Percentiles rank a stretch among this genome's conserved stretches.
These are phyloP conservation scores for Percina caprodes DNA, from an alignment of 2,113 vertebrate genomes.

Conservation along the genomic window DNA sequence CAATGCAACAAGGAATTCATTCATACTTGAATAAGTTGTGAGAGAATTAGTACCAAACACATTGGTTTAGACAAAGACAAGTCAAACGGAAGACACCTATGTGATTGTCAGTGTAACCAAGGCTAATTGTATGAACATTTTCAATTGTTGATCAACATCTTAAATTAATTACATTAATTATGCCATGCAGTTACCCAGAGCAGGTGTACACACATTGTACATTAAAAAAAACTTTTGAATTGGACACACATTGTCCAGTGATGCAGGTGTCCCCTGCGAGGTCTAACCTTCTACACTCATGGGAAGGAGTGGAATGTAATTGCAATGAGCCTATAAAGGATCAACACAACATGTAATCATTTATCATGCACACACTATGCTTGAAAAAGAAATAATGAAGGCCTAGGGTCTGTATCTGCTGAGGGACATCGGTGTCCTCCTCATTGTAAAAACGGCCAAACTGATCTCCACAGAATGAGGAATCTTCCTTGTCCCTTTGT, in stretches of 20 bases:
- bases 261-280: background rate
- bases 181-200: background rate
- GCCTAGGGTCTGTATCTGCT: slow-evolving; percentile 2
- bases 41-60: background rate
- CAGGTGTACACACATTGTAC: background rate
- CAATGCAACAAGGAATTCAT: background rate
- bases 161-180: background rate
- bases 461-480: slow-evolving; percentile 8
- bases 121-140: background rate
- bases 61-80: background rate
- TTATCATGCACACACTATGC: slow-evolving; percentile 7
- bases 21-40: too few relatives aligned
- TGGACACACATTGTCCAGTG: background rate
- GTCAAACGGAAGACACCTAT: background rate
- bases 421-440: background rate
- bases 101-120: background rate
- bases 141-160: background rate
- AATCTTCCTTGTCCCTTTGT: slow-evolving; percentile 27
- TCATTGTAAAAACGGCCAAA: slow-evolving; percentile 18
- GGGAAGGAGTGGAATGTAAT: background rate
- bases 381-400: slow-evolving; percentile 29
- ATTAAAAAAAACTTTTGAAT: background rate
- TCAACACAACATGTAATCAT: slow-evolving; percentile 18
- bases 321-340: background rate
- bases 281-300: background rate